Conservation (phyloP, 2,113 vertebrate species). For the Lota lota region DNA sequence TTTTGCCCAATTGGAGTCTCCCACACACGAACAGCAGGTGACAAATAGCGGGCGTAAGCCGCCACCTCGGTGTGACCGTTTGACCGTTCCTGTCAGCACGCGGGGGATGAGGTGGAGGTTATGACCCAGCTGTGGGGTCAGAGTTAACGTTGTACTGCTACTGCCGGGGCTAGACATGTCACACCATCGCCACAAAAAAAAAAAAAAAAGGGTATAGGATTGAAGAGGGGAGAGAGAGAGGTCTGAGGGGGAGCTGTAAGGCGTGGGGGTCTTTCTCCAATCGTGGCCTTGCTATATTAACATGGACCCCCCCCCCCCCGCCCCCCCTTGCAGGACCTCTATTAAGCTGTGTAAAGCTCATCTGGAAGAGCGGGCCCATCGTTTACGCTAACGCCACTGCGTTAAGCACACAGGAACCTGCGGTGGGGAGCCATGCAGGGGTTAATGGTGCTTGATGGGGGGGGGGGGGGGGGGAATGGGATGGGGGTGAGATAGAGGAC, state of each 20-base stretch:
- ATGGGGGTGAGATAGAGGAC: slow-evolving; percentile 26
- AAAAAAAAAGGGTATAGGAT: slow-evolving; percentile 23
- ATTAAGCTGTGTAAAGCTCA: slow-evolving; percentile 78
- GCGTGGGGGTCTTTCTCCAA: slow-evolving; percentile 26
- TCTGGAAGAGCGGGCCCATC: slow-evolving; percentile 67
- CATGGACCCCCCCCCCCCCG: slow-evolving; percentile 46
- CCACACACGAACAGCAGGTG: slow-evolving; percentile 17
- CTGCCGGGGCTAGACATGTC: slow-evolving; percentile 38
- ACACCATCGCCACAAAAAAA: slow-evolving; percentile 45
- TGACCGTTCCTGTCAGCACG: slow-evolving; percentile 49
- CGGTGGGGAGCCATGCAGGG: slow-evolving; percentile 70
- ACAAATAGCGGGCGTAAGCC: slow-evolving; percentile 25
- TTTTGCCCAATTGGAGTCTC: slow-evolving; percentile 25
- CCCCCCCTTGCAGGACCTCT: slow-evolving; percentile 57
- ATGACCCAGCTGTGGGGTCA: slow-evolving; percentile 39
- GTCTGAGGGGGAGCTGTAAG: slow-evolving; percentile 34
- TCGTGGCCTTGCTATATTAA: slow-evolving; percentile 72
- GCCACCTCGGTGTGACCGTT: slow-evolving; percentile 36
- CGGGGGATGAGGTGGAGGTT: slow-evolving; percentile 25
- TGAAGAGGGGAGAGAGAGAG: slow-evolving; percentile 5
- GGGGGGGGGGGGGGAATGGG: slow-evolving; percentile 38
- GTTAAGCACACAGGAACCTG: slow-evolving; percentile 77
- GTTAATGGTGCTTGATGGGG: slow-evolving; percentile 79
- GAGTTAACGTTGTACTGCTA: slow-evolving; percentile 37
- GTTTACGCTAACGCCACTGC: slow-evolving; percentile 71